Evolutionary conservation across 53 echinoderm and acorn worm genomes (phyloP).

Genomic region (Astropecten irregularis): DNA sequence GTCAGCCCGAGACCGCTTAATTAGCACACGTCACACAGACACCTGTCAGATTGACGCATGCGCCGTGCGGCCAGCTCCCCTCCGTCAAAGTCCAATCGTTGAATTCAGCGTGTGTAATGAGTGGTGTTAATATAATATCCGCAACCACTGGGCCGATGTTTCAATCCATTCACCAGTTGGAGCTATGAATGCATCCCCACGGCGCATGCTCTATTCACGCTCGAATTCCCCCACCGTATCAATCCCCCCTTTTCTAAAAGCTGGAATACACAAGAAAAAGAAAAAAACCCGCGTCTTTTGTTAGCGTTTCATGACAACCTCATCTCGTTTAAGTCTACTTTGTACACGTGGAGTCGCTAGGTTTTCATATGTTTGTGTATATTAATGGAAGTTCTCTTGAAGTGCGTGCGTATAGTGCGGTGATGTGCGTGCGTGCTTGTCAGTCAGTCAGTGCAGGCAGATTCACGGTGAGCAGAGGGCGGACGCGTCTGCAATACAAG

Average conservation of each 20-base stretch:
- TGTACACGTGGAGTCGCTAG: slow-evolving; percentile 33
- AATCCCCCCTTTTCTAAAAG: background rate
- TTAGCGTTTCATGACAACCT: slow-evolving; percentile 32
- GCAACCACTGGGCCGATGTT: slow-evolving; percentile 5
- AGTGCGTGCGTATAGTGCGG: too few relatives aligned
- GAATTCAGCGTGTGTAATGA: background rate
- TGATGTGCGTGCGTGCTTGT: background rate
- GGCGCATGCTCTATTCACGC: slow-evolving; percentile 35
- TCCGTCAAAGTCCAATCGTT: slow-evolving; percentile 7
- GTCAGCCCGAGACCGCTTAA: background rate
- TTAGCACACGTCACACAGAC: slow-evolving; percentile 6
- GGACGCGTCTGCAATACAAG: slow-evolving; percentile 14
- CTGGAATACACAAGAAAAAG: too few relatives aligned
- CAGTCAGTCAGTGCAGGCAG: too few relatives aligned
- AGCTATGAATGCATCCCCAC: background rate
- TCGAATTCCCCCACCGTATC: slow-evolving; percentile 4
- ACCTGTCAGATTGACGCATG: slow-evolving; percentile 45
- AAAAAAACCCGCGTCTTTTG: slow-evolving; percentile 45
- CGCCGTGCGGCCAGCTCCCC: background rate
- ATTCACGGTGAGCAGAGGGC: slow-evolving; percentile 10
- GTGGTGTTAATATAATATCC: background rate
- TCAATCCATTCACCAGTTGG: background rate
- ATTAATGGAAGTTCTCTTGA: too few relatives aligned
- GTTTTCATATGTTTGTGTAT: too few relatives aligned
- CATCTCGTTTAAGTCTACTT: slow-evolving; percentile 26